Evolutionary conservation across 2,888 invertebrate genomes (phyloP), one percentile per base, ranked within the genome.

Genomic region (Lycocerus yunnanus): DNA sequence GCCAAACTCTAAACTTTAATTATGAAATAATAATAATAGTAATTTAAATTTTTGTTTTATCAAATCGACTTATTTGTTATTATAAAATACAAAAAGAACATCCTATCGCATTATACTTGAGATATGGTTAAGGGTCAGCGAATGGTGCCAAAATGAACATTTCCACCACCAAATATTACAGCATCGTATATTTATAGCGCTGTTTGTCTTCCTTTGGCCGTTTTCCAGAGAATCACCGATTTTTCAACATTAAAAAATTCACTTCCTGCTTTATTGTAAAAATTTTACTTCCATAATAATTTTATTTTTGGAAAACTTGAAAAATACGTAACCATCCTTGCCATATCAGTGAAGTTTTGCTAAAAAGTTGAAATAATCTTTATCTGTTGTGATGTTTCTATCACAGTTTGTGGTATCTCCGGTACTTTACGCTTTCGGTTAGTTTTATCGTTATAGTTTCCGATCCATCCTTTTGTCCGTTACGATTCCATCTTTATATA

Each of bases 371-470:
- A 78, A 76, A 80, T 84, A 84, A 84, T 85, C 85, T 83, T 85
- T 84, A 85, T 85, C 84, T 84, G 83, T 84, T 83, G 83, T 84
- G 83, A 83, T 83, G 83, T 83, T 81, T 81, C 80, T 77, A 80
- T 82, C 80, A 78, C 78, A 77, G 80, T 77, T 74, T 78, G 80
- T 76, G 81, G 78, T 81, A 83, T 84, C 83, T 83, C 81, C 83
- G 82, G 81, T 81, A 82, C 81, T 82, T 81, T 82, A 80, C 79
- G 81, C 81, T 82, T 84, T 84, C 84, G 83, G 85, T 84, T 85
- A 85, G 85, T 84, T 85, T 86, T 85, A 86, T 86, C 85, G 85
- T 84, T 84, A 80, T 84, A 84, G 82, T 84, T 85, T 85, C 85
- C 85, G 84, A 84, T 84, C 80, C 83, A 79, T 81, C 81, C 84